Evolutionary conservation across 2,113 vertebrate species (phyloP).

Genomic region (Oxyruncus cristatus): DNA sequence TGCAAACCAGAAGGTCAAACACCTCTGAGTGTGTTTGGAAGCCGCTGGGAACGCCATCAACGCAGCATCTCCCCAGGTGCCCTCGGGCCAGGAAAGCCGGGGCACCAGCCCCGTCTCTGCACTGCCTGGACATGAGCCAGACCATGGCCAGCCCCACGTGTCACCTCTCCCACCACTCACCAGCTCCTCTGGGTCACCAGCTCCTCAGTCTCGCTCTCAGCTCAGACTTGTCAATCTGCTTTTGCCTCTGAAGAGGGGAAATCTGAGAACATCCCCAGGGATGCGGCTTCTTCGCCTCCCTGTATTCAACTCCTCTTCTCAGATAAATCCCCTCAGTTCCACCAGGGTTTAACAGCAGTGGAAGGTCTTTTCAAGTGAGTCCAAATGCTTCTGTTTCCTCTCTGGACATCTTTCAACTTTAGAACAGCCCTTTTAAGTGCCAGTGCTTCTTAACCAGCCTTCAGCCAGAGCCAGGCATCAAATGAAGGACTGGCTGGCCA

Average conservation of each 20-base stretch:
- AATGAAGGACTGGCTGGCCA: neutral
- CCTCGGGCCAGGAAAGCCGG: neutral
- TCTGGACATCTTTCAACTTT: neutral
- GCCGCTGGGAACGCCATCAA: neutral
- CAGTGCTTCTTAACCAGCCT: neutral
- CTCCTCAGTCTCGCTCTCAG: fast-evolving
- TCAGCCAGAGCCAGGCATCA: neutral
- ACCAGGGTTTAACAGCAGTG: neutral
- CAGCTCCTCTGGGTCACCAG: neutral
- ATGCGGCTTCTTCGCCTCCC: neutral
- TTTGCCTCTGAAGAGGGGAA: neutral
- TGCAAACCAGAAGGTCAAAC: neutral
- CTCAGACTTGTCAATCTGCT: neutral
- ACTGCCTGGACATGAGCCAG: neutral
- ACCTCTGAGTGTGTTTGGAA: neutral
- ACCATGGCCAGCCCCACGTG: fast-evolving
- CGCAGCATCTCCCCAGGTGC: neutral
- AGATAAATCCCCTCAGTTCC: neutral
- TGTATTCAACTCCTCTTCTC: neutral
- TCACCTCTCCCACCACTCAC: neutral
- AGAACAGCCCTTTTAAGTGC: neutral
- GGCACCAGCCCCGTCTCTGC: neutral
- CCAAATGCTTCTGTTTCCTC: neutral
- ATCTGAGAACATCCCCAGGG: neutral
- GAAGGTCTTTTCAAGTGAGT: neutral